These are phyloP conservation scores for Aphidius gifuensis DNA, from an alignment of 1,140 invertebrate genomes.

Conservation along the genomic window DNA sequence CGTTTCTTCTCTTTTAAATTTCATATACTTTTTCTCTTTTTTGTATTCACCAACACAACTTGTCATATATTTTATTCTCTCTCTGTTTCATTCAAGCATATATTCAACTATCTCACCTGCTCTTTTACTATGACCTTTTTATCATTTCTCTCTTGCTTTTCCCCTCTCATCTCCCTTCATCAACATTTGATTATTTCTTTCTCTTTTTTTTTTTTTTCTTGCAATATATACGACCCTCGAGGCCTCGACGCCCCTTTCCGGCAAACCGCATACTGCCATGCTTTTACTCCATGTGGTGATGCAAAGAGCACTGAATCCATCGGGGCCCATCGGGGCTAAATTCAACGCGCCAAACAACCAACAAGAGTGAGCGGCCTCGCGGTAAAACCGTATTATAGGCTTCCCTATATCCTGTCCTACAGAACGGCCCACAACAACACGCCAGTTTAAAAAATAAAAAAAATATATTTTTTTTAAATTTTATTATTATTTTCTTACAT, in stretches of 20 bases:
- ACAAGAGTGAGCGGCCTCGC: constrained; percentile 31
- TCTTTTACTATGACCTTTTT: too few relatives aligned
- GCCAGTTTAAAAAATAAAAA: too few relatives aligned
- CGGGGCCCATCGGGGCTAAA: not conserved
- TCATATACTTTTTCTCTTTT: too few relatives aligned
- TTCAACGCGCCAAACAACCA: not conserved
- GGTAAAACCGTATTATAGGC: constrained; percentile 50
- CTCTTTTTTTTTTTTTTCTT: constrained; percentile 4
- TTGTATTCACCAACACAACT: too few relatives aligned
- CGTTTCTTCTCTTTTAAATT: not conserved
- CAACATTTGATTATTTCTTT: constrained; percentile 26
- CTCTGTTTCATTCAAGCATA: too few relatives aligned
- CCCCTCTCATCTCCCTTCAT: constrained; percentile 17
- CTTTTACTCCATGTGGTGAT: not conserved
- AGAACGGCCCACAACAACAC: constrained; percentile 33
- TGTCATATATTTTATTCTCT: too few relatives aligned
- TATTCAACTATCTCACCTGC: too few relatives aligned
- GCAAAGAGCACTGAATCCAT: constrained; percentile 2
- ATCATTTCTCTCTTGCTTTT: constrained; percentile 15
- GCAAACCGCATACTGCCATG: constrained; percentile 33
- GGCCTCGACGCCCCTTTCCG: constrained; percentile 28
- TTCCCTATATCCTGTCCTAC: constrained; percentile 42
- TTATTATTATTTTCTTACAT: not conserved
- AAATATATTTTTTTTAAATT: constrained; percentile 14
- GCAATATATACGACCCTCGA: too few relatives aligned